phyloP scores from a whole-genome alignment of 1,140 invertebrate genomes.

The Papilio machaon region DNA sequence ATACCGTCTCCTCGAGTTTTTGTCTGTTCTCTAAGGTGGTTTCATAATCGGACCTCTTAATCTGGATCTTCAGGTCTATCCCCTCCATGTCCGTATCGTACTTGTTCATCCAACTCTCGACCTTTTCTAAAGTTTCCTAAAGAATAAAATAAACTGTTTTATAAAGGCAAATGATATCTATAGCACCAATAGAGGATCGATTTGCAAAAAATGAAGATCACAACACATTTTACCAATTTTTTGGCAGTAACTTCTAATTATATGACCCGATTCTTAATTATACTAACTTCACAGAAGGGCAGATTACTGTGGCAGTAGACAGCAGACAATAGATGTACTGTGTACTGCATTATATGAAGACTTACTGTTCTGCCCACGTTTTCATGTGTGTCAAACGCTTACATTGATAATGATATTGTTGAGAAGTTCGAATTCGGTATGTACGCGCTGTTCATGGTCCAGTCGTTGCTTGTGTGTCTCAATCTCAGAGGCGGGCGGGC shows the following conservation, averaged over 20 bases:
- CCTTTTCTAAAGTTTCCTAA: constrained; percentile 68
- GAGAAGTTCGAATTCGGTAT: constrained; percentile 61
- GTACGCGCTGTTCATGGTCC: constrained; percentile 62
- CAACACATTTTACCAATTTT: too few species aligned
- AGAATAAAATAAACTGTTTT: not conserved
- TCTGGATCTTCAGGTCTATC: constrained; percentile 72
- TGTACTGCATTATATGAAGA: not conserved
- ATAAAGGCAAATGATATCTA: not conserved
- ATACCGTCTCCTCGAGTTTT: constrained; percentile 65
- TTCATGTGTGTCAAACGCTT: not conserved
- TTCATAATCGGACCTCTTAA: constrained; percentile 70
- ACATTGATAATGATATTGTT: constrained; percentile 66
- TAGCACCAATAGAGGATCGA: not conserved
- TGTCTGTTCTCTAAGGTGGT: constrained; percentile 61
- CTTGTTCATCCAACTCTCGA: constrained; percentile 75
- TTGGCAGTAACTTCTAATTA: too few species aligned
- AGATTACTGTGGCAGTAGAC: too few species aligned
- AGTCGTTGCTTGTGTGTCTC: constrained; percentile 49
- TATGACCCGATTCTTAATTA: too few species aligned
- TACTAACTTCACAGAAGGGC: too few species aligned
- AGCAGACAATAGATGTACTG: too few species aligned
- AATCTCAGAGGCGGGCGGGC: constrained; percentile 40
- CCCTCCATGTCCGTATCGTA: constrained; percentile 74
- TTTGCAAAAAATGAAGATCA: too few species aligned
- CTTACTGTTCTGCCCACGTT: too few species aligned